phyloP scores from a whole-genome alignment of 2,888 invertebrate genomes.

The Omphaloscelis lunosa region DNA sequence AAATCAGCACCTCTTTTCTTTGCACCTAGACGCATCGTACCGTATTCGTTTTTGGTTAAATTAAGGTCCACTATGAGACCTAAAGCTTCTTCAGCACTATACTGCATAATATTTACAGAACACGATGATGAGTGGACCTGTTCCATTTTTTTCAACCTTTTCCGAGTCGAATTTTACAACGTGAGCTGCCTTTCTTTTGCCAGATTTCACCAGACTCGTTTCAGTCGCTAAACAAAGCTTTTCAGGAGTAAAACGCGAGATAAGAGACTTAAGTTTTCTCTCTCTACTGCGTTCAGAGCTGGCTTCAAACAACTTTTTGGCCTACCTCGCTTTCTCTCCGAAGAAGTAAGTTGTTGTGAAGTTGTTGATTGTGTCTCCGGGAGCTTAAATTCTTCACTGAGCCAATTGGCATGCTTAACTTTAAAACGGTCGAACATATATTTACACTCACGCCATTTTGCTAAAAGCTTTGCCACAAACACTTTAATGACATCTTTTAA shows the following conservation, averaged over 20 bases:
- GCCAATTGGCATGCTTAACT: neutral
- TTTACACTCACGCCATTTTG: slow-evolving; percentile 9
- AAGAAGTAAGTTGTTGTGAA: neutral
- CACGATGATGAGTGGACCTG: neutral
- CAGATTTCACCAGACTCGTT: neutral
- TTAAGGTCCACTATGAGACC: slow-evolving; percentile 13
- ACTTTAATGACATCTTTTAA: slow-evolving; percentile 8
- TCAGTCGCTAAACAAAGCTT: neutral
- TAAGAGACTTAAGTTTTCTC: too few relatives aligned
- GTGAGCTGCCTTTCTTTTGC: neutral
- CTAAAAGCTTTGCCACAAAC: slow-evolving; percentile 12
- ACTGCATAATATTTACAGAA: slow-evolving; percentile 13
- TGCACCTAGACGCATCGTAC: slow-evolving; percentile 10
- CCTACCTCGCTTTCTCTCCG: neutral
- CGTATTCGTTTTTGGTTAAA: slow-evolving; percentile 6
- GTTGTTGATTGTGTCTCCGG: neutral
- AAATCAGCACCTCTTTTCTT: slow-evolving; percentile 19
- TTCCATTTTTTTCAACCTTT: slow-evolving; percentile 6
- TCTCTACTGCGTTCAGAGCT: too few relatives aligned
- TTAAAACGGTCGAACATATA: slow-evolving; percentile 8
- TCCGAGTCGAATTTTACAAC: neutral
- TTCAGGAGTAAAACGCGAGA: too few relatives aligned
- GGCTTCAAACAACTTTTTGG: too few relatives aligned
- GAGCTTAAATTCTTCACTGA: neutral
- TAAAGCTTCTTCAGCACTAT: slow-evolving; percentile 17